Evolutionary conservation across 2,888 invertebrate genomes (phyloP), one percentile per base, ranked within the genome.

Genomic region (Microctonus brassicae): DNA sequence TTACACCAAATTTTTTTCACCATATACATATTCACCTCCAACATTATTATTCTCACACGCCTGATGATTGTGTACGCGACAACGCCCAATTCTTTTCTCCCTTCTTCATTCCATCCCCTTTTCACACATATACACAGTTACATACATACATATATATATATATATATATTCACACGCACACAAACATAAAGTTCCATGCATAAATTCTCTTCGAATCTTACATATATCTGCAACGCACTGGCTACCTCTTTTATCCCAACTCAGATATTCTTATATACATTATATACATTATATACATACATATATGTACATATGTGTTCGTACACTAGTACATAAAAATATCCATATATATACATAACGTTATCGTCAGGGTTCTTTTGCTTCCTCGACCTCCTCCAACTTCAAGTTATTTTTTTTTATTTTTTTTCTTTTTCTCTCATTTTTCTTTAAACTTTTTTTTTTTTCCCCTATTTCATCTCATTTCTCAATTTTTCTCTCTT

Each of bases 41-140:
- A 36, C 61, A n/a, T n/a, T n/a, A 61, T 61, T 61, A 61, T 61
- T 61, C 61, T 61, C 61, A 61, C 61, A 61, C 39, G 36, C 22
- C 22, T 36, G 61, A 61, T 61, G 20, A 61, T 61, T 34, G 34
- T 61, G 61, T 61, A 36, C 11, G 61, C 58, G 58, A 58, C 58
- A 33, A 61, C 61, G 39, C 57, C 57, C 24, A 26, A 36, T n/a
- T n/a, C n/a, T n/a, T n/a, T n/a, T n/a, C n/a, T n/a, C 36, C 20
- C 36, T 39, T 58, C 61, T 36, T 34, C 20, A 36, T 61, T 20
- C 22, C 11, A 13, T n/a, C 39, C 39, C 3, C 39, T n/a, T 39
- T 13, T n/a, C n/a, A n/a, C n/a, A n/a, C n/a, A n/a, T n/a, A n/a
- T n/a, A n/a, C n/a, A n/a, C n/a, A n/a, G n/a, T n/a, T n/a, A n/a